Evolutionary conservation across 2,797 vertebrate species (phyloP), one percentile per base, ranked within the genome.

Genomic region (Crocodylus rhombifer): DNA sequence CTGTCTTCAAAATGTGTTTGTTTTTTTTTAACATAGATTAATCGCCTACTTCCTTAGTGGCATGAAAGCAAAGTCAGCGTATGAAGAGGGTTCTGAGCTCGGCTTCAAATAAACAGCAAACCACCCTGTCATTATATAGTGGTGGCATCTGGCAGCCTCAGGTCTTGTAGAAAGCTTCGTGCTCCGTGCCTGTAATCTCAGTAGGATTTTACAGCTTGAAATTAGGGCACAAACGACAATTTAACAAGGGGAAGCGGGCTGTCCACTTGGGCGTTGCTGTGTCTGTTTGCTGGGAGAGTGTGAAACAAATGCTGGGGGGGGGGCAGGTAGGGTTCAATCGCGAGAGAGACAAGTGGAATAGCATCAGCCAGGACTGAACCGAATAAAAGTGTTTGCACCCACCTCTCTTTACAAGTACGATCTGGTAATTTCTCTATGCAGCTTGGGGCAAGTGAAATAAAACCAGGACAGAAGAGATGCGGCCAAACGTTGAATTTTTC

Each of bases 1-100:
- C 14, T 5, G 63, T 2, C 3, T 62, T 14, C 62, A 23, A 3
- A 0, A 11, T 28, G 17, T 62, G 20, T 5, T 12, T 8, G 30
- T 30, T 51, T 51, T 51, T 51, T 51, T 3, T 28, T n/a, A 23
- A 3, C 33, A 55, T 55, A 4, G 42, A 51, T 51, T 51, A 10
- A 51, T 51, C 23, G 51, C 9, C 51, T 26, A 2, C 79, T 73
- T 73, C 23, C 9, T 0, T 7, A 9, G 17, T 4, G 21, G 3
- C 33, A 67, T n/a, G 57, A 77, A 60, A 60, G 2, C 13, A 65
- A 18, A 14, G 26, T 25, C 26, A 11, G 15, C n/a, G 63, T 58
- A 9, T 61, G 69, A 42, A 20, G 51, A 1, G 69, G 11, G 3
- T 61, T 51, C 28, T 3, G 67, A 77, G 26, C 63, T 57, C 8